Percentiles rank a stretch among this genome's conserved stretches.
Evolutionary conservation across 2,113 vertebrate genomes (phyloP).

Genomic region (Hystrix brachyura): DNA sequence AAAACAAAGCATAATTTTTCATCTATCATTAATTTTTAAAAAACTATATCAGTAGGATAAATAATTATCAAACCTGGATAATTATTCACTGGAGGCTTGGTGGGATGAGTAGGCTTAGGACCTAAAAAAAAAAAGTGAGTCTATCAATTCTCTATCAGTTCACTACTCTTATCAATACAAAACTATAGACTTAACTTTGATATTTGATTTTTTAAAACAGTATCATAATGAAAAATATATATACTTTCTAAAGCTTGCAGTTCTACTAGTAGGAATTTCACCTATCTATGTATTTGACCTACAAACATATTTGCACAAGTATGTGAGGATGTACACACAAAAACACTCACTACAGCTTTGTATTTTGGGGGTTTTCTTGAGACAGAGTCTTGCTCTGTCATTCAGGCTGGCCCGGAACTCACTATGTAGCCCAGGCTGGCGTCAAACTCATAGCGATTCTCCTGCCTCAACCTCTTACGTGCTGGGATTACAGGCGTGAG

Average conservation of each 20-base stretch:
- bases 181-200: constrained; percentile 38
- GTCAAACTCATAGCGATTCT: background rate
- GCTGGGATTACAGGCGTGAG: background rate
- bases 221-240: constrained; percentile 1
- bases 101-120: constrained; percentile 53
- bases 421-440: background rate
- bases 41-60: background rate
- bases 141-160: constrained; percentile 57
- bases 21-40: background rate
- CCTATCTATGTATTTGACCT: background rate
- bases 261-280: constrained; percentile 28
- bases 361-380: background rate
- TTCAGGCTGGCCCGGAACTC: background rate
- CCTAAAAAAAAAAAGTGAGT: constrained; percentile 72
- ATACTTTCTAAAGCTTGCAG: background rate
- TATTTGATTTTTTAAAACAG: constrained; percentile 2
- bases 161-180: constrained; percentile 11
- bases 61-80: constrained; percentile 65
- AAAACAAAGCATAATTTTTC: constrained; percentile 4
- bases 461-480: background rate
- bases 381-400: background rate
- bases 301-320: background rate
- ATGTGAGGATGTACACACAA: background rate
- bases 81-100: constrained; percentile 45
- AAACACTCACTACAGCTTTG: background rate